Evolutionary conservation across 2,888 invertebrate genomes (phyloP).

Genomic region (Amphimallon solstitiale): DNA sequence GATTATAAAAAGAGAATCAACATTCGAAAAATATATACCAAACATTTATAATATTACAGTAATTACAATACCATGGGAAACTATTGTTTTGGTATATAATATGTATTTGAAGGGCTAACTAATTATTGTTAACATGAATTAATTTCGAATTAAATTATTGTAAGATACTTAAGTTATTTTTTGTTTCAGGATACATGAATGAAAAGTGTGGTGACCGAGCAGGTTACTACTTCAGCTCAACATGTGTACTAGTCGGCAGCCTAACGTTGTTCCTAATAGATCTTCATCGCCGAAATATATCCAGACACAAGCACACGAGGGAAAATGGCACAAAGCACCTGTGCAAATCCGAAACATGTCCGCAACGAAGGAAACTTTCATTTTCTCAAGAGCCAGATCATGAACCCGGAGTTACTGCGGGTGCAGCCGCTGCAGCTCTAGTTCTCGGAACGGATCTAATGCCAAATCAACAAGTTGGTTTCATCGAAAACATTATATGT

Average conservation of each 20-base stretch:
- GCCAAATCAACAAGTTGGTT: constrained; percentile 59
- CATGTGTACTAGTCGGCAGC: constrained; percentile 80
- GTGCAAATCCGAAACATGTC: constrained; percentile 68
- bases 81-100: too few species aligned
- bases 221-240: constrained; percentile 86
- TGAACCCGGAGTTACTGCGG: constrained; percentile 64
- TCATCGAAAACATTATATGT: constrained; percentile 64
- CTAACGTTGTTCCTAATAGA: constrained; percentile 84
- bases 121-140: too few species aligned
- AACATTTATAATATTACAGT: too few species aligned
- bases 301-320: constrained; percentile 75
- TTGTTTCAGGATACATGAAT: constrained; percentile 79
- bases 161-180: neutral
- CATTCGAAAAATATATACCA: too few species aligned
- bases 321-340: constrained; percentile 69
- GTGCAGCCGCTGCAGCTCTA: constrained; percentile 66
- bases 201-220: constrained; percentile 79
- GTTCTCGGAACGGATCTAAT: constrained; percentile 66
- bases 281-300: constrained; percentile 77
- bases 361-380: constrained; percentile 67
- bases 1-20: too few species aligned
- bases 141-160: too few species aligned
- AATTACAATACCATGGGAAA: too few species aligned
- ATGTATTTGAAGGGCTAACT: too few species aligned
- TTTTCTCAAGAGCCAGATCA: constrained; percentile 71